Evolutionary conservation across 2,113 vertebrate genomes (phyloP), one percentile per base, ranked within the genome.

Genomic region (Rutilus rutilus): DNA sequence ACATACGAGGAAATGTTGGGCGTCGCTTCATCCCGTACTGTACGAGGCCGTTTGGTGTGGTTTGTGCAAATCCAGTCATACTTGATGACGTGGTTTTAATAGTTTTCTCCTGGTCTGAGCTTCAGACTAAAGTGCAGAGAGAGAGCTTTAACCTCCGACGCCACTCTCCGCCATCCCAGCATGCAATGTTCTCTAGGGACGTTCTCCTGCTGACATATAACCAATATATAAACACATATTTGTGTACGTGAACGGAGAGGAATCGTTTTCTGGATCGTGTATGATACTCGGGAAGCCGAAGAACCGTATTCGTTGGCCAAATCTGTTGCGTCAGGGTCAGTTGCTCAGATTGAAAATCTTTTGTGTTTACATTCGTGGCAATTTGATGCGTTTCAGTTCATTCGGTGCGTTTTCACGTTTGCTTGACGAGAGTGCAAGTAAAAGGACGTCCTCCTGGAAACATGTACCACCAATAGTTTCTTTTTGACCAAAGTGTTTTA

Each of bases 131-230:
- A 79, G 62, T 80, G 50, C 7, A 73, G 54, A 57, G 86, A 83
- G 39, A 74, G 71, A 82, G 90, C 92, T 88, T 92, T 91, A 92
- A 90, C 82, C 74, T 57, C 19, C 84, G 30, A 89, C 47, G 25
- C 85, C n/a, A 30, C 86, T 79, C 89, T 87, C 88, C 86, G 85
- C 85, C 92, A 88, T 85, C 89, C 90, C 86, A 92, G 92, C 92
- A 93, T 93, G 93, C 91, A 90, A 78, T 65, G 83, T 78, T 57
- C 27, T 62, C 74, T 64, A 36, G 33, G 33, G 74, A 71, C 33
- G 39, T 78, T 84, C 75, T 50, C 75, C 47, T 77, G 77, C 77
- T 64, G 50, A 79, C 83, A 71, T 83, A 62, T 82, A 75, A 36
- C 80, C 62, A 21, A 64, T 81, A 45, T 59, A 77, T 79, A 42